These are phyloP conservation scores for Mythimna impura DNA, from an alignment of 2,888 invertebrate species.

Conservation along the genomic window DNA sequence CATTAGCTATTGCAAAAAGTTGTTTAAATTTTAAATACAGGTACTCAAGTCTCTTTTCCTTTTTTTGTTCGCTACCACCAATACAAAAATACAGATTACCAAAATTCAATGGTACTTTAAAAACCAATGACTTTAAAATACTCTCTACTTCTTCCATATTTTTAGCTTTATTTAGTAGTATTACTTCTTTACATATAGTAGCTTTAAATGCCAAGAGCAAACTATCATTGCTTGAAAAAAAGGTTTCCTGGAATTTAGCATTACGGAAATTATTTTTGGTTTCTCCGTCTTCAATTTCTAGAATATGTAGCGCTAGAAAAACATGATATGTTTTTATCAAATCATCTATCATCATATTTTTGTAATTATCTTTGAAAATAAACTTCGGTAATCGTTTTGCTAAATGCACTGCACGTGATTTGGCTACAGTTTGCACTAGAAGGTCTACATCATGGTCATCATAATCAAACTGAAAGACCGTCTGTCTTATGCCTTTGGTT, in stretches of 20 bases:
- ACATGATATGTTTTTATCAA: constrained; percentile 56
- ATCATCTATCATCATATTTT: constrained; percentile 52
- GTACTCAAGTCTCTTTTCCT: constrained; percentile 30
- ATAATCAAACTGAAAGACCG: constrained; percentile 49
- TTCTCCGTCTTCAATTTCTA: constrained; percentile 8
- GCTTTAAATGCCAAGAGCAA: constrained; percentile 38
- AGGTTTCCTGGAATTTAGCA: constrained; percentile 37
- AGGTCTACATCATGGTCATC: constrained; percentile 45
- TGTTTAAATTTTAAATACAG: constrained; percentile 41
- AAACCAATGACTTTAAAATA: constrained; percentile 23
- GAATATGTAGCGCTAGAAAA: constrained; percentile 38
- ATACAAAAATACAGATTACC: constrained; percentile 50
- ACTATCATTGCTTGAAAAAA: constrained; percentile 39
- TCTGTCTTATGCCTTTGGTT: constrained; percentile 1
- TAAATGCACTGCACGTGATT: constrained; percentile 44
- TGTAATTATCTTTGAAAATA: constrained; percentile 46
- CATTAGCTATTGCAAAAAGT: constrained; percentile 22
- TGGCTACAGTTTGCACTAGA: constrained; percentile 36
- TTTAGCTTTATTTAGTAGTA: constrained; percentile 24
- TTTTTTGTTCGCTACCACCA: constrained; percentile 39
- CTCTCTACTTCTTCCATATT: constrained; percentile 15
- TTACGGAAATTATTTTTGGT: constrained; percentile 6
- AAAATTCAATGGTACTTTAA: constrained; percentile 53
- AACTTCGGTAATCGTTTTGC: constrained; percentile 50
- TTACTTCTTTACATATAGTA: constrained; percentile 33